Evolutionary conservation across 2,888 invertebrate genomes (phyloP).

Genomic region (Acronicta leporina): DNA sequence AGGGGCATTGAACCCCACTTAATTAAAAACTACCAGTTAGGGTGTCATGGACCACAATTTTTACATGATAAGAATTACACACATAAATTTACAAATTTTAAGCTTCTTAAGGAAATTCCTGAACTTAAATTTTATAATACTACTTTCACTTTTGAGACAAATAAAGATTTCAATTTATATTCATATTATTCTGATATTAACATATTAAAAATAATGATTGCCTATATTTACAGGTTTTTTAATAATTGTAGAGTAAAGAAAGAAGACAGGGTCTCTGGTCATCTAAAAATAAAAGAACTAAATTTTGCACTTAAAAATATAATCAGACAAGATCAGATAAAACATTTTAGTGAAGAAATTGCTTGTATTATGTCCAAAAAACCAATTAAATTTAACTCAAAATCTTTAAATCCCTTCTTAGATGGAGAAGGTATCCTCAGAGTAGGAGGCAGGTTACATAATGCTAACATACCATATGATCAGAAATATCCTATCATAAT

Average conservation of each 20-base stretch:
- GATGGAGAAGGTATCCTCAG: slow-evolving; percentile 1
- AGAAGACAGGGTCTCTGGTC: too few species aligned
- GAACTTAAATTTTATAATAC: too few species aligned
- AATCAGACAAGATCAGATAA: background rate
- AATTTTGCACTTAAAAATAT: background rate
- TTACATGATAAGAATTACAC: background rate
- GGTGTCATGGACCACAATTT: background rate
- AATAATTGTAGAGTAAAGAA: background rate
- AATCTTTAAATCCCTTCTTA: background rate
- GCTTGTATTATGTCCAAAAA: slow-evolving; percentile 2
- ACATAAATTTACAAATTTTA: too few species aligned
- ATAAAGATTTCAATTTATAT: background rate
- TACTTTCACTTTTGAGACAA: too few species aligned
- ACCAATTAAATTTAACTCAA: slow-evolving; percentile 1
- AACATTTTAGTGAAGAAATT: background rate
- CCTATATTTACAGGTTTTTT: background rate
- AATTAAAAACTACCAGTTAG: slow-evolving; percentile 2
- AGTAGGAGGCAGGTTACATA: background rate
- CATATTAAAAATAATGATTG: too few species aligned
- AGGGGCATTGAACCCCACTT: slow-evolving; percentile 1
- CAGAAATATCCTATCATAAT: background rate
- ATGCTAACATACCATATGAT: background rate
- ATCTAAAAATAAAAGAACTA: background rate
- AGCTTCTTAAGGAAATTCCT: background rate
- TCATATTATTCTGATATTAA: background rate